A percentile compares a stretch with the other conserved stretches of the same genome.
Evolutionary conservation across 2,888 invertebrate genomes (phyloP).

Genomic region (Melanophora roralis): DNA sequence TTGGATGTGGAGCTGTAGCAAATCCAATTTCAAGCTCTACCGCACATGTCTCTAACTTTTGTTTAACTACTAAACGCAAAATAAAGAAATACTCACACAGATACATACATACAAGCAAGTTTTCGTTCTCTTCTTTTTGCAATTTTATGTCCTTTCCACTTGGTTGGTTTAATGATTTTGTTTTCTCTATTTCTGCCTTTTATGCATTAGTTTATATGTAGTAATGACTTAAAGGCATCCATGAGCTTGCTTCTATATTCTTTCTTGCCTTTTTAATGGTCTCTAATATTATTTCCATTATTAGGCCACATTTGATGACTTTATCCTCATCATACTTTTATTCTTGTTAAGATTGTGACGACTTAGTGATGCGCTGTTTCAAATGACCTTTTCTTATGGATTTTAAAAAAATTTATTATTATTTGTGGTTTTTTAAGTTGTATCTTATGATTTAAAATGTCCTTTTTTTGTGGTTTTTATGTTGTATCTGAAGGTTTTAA

Average conservation of each 20-base stretch:
- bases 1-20: conserved; percentile 5
- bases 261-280: not conserved
- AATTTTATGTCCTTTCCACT: conserved; percentile 40
- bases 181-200: not conserved
- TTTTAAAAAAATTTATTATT: conserved; percentile 27
- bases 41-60: conserved; percentile 47
- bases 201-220: not conserved
- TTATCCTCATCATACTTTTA: conserved; percentile 12
- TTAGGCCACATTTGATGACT: conserved; percentile 55
- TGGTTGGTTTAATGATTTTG: conserved; percentile 57
- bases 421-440: not conserved
- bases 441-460: too few species aligned
- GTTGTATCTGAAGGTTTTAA: too few species aligned
- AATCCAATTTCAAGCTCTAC: conserved; percentile 64
- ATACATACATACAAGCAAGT: not conserved
- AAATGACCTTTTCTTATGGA: conserved; percentile 23
- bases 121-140: not conserved
- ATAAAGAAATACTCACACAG: not conserved
- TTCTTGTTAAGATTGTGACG: not conserved
- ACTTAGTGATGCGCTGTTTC: conserved; percentile 2
- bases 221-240: not conserved
- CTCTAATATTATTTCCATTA: conserved; percentile 26
- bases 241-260: not conserved
- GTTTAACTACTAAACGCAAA: not conserved
- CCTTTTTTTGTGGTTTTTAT: too few species aligned